Evolutionary conservation across 2,888 invertebrate genomes (phyloP), one percentile per base, ranked within the genome.

Genomic region (Scaptomyza parva): DNA sequence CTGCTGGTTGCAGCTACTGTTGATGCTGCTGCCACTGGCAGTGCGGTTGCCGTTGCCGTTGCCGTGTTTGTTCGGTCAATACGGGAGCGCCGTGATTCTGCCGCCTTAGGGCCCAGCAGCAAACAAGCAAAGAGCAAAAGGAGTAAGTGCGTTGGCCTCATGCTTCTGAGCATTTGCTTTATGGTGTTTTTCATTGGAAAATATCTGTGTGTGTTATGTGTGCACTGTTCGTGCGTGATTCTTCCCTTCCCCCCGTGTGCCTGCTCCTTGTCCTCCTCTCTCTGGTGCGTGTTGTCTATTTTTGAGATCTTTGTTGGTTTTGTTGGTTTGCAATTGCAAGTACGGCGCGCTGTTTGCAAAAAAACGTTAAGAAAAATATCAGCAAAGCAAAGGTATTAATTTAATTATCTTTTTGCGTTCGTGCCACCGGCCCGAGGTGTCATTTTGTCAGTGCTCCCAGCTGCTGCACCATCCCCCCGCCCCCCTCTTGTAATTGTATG

Each of bases 61-160:
- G n/a, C 47, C 18, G 9, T 20, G 30, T 47, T 30, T 70, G 72
- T 44, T 53, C 51, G 51, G 82, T 91, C 90, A 73, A 90, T 86
- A 69, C 91, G 86, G 62, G 91, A 90, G 79, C 90, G 83, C 69
- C 90, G 86, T 50, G 89, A 89, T 55, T 83, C 89, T 52, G 81
- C 70, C 67, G 80, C 59, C 59, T 44, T 58, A 50, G 44, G 57
- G 45, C 54, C 26, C 9, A 26, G 1, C 44, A 59, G 6, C 44
- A 59, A 51, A 47, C 54, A 69, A 52, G n/a, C n/a, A n/a, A 60
- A 63, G 44, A 86, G 67, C 62, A 83, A 11, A 47, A 47, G 47
- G 18, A 47, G 30, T 3, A 68, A 68, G 60, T 70, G 70, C 67
- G 57, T 63, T 58, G 71, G 74, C 70, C 75, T 57, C 68, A 80